Evolutionary conservation across 1,140 invertebrate species (phyloP).

Genomic region (Drosophila repleta): DNA sequence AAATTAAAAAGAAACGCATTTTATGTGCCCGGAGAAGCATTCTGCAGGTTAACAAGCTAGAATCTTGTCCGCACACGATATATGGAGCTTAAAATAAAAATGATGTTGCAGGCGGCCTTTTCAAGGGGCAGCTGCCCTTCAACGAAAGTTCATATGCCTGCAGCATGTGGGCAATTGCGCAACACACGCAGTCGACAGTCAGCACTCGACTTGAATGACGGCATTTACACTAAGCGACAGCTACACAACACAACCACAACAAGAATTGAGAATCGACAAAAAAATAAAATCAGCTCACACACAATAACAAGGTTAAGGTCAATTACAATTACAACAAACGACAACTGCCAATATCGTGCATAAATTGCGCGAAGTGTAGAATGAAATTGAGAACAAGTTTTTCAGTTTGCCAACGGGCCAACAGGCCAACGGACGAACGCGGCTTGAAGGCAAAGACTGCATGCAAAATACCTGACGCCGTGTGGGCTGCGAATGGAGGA

Average conservation of each 20-base stretch:
- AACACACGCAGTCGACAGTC: background rate
- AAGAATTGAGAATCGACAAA: slow-evolving; percentile 30
- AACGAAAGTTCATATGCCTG: slow-evolving; percentile 14
- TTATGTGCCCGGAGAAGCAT: no score
- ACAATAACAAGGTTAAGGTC: slow-evolving; percentile 77
- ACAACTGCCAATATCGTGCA: slow-evolving; percentile 55
- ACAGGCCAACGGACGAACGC: slow-evolving; percentile 6
- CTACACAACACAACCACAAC: slow-evolving; percentile 23
- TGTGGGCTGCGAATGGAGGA: slow-evolving; percentile 46
- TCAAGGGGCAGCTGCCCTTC: slow-evolving; percentile 10
- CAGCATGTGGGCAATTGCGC: background rate
- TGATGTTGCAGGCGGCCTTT: slow-evolving; percentile 2
- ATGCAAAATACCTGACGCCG: slow-evolving; percentile 25
- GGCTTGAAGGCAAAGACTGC: slow-evolving; percentile 18
- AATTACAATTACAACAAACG: slow-evolving; percentile 59
- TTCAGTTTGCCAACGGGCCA: slow-evolving; percentile 5
- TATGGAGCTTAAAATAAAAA: background rate
- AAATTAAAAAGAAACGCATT: no score
- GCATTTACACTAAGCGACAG: slow-evolving; percentile 10
- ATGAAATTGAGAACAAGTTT: slow-evolving; percentile 74
- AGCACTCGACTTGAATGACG: slow-evolving; percentile 17
- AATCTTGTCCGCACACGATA: background rate
- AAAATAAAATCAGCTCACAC: slow-evolving; percentile 28
- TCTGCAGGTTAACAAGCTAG: background rate
- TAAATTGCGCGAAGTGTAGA: slow-evolving; percentile 72